These are phyloP conservation scores for Corydoras maculifer DNA, from an alignment of 2,113 vertebrate species.

Conservation along the genomic window DNA sequence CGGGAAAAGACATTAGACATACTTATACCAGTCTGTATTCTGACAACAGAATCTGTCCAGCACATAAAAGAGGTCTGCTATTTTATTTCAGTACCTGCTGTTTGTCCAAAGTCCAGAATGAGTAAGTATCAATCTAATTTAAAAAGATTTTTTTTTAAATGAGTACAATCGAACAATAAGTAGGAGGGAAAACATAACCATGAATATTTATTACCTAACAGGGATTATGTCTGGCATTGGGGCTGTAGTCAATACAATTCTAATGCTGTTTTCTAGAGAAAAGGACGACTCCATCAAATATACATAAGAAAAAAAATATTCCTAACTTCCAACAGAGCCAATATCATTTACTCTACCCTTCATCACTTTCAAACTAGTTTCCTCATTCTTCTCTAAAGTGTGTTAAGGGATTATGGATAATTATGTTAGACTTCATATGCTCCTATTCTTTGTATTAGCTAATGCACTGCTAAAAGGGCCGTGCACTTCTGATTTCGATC, in stretches of 20 bases:
- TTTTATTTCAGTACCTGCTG: too few species aligned
- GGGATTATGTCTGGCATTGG: not conserved
- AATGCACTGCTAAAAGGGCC: constrained; percentile 16
- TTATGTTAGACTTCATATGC: not conserved
- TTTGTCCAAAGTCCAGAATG: too few species aligned
- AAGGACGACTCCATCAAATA: not conserved
- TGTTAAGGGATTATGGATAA: constrained; percentile 3
- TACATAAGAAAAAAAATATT: not conserved
- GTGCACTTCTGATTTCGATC: constrained; percentile 8
- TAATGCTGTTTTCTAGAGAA: not conserved
- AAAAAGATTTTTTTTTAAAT: too few species aligned
- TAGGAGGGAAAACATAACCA: not conserved
- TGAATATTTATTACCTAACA: constrained; percentile 24
- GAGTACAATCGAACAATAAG: too few species aligned
- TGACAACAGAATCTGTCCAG: too few species aligned
- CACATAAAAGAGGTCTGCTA: too few species aligned
- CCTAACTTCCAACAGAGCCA: not conserved
- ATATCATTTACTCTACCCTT: not conserved
- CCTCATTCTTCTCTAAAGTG: not conserved
- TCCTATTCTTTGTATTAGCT: constrained; percentile 6
- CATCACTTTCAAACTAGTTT: constrained; percentile 3
- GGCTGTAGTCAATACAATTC: not conserved
- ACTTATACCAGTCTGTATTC: not conserved
- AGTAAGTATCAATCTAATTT: too few species aligned
- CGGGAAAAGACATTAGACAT: not conserved